Evolutionary conservation across 2,113 vertebrate species (phyloP).

Genomic region (Trematomus loennbergii): DNA sequence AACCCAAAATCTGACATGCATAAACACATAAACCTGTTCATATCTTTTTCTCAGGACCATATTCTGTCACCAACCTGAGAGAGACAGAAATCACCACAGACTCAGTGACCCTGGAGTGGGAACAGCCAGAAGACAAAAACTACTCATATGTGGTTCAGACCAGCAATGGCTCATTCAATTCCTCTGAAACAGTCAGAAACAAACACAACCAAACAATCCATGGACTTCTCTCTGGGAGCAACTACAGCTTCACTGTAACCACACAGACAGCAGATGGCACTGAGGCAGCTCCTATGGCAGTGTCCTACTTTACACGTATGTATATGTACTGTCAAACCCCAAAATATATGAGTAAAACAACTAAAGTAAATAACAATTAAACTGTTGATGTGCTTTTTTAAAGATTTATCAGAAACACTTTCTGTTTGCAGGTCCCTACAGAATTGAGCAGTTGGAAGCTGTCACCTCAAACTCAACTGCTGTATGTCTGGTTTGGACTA

Average conservation of each 20-base stretch:
- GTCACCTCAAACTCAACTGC: slow-evolving; percentile 57
- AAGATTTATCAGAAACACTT: neutral
- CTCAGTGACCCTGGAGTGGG: slow-evolving; percentile 65
- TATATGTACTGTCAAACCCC: neutral
- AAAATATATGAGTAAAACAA: neutral
- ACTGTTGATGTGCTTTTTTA: neutral
- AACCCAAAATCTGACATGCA: neutral
- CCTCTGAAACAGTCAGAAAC: fast-evolving
- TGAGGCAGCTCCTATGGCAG: slow-evolving; percentile 36
- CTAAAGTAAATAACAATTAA: neutral
- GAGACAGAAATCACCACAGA: slow-evolving; percentile 43
- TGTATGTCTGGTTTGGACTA: slow-evolving; percentile 51
- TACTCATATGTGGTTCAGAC: slow-evolving; percentile 52
- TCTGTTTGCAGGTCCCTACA: slow-evolving; percentile 61
- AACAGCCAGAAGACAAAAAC: slow-evolving; percentile 9
- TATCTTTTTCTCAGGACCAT: slow-evolving; percentile 53
- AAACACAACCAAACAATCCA: neutral
- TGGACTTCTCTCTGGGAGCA: slow-evolving; percentile 68
- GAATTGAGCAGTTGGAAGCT: neutral
- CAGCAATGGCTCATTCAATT: fast-evolving
- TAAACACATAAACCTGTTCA: neutral
- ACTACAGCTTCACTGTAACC: slow-evolving; percentile 72
- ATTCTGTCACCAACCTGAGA: slow-evolving; percentile 32
- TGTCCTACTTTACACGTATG: slow-evolving; percentile 72
- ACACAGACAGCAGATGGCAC: slow-evolving; percentile 66